Percentiles rank a stretch among this genome's conserved stretches.
Conservation (phyloP, 2,113 vertebrate genomes). For the crab-eating macaque (Macaca fascicularis) region T2T-MFA8v1.1 NC_088391.1:87267501-87268000, state of each 20-base stretch:
- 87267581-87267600: background rate
- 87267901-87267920: background rate
- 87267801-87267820: background rate
- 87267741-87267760: background rate
- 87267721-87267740: background rate
- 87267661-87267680: background rate
- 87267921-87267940: background rate
- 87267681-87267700: background rate
- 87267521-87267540: background rate
- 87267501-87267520: background rate
- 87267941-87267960: background rate
- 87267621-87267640: background rate
- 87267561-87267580: background rate
- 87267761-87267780: background rate
- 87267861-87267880: background rate
- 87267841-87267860: background rate
- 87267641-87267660: background rate
- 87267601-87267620: background rate
- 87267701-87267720: background rate
- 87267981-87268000: background rate
- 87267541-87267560: background rate
- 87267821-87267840: conserved; percentile 21
- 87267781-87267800: background rate
- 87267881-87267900: background rate
- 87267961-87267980: conserved; percentile 20